Evolutionary conservation across 2,797 vertebrate species (phyloP).

Genomic region (Clamator glandarius): DNA sequence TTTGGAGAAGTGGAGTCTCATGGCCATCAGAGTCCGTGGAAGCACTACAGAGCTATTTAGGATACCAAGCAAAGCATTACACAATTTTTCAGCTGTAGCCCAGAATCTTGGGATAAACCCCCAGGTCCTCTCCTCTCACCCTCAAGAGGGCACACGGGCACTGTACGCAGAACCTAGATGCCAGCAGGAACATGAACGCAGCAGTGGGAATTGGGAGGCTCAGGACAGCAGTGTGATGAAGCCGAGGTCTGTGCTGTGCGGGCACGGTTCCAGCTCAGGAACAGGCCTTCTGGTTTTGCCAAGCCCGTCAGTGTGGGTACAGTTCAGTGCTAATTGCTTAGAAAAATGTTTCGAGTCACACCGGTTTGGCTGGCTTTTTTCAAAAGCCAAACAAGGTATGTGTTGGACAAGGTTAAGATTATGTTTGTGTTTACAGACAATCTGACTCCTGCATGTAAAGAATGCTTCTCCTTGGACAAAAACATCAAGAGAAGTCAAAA

Average conservation of each 20-base stretch:
- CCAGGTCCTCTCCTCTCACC: neutral
- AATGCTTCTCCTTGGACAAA: neutral
- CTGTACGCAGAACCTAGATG: accelerated
- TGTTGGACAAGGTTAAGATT: neutral
- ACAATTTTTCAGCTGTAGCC: neutral
- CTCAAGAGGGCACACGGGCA: neutral
- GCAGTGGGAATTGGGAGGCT: neutral
- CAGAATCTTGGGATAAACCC: neutral
- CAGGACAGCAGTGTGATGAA: neutral
- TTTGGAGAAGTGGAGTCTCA: neutral
- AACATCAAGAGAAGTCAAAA: neutral
- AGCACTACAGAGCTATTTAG: neutral
- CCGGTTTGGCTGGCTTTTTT: neutral
- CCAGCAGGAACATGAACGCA: too few relatives aligned
- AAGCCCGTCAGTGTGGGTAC: neutral
- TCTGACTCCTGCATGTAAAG: conserved; percentile 9
- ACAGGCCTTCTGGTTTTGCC: neutral
- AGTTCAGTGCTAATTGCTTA: conserved; percentile 16
- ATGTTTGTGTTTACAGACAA: conserved; percentile 51
- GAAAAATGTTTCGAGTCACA: neutral
- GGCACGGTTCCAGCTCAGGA: neutral
- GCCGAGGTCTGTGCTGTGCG: neutral
- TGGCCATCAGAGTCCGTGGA: neutral
- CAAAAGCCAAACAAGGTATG: conserved; percentile 6
- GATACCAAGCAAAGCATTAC: neutral